Percentiles rank a stretch among this genome's conserved stretches.
Conservation (phyloP, 2,888 invertebrate species). For the Mythimna albipuncta region DNA sequence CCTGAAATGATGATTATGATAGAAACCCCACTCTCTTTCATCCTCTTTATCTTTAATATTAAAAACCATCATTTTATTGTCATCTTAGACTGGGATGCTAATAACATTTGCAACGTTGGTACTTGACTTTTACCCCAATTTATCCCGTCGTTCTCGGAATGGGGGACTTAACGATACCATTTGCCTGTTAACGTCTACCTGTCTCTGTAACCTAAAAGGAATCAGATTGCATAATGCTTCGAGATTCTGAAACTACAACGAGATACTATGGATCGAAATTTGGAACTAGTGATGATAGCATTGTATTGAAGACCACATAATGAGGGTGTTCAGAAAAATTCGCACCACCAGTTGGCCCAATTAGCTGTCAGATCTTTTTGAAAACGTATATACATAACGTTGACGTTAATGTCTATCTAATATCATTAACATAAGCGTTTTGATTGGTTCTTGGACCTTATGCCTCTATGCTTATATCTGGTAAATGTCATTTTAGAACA, state of each 20-base stretch:
- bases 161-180: neutral
- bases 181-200: neutral
- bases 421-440: no score
- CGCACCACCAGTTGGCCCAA: no score
- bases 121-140: neutral
- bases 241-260: neutral
- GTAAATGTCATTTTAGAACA: no score
- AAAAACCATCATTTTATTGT: neutral
- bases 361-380: no score
- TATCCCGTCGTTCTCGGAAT: neutral
- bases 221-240: neutral
- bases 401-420: no score
- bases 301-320: no score
- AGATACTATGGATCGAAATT: neutral
- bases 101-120: neutral
- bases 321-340: no score
- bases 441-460: no score
- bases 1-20: no score
- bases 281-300: no score
- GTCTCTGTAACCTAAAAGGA: neutral
- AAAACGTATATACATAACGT: no score
- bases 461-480: no score
- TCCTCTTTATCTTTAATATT: neutral
- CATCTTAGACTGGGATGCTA: neutral
- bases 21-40: neutral